Conservation (phyloP, 2,113 vertebrate genomes). For the Prunella himalayana region DNA sequence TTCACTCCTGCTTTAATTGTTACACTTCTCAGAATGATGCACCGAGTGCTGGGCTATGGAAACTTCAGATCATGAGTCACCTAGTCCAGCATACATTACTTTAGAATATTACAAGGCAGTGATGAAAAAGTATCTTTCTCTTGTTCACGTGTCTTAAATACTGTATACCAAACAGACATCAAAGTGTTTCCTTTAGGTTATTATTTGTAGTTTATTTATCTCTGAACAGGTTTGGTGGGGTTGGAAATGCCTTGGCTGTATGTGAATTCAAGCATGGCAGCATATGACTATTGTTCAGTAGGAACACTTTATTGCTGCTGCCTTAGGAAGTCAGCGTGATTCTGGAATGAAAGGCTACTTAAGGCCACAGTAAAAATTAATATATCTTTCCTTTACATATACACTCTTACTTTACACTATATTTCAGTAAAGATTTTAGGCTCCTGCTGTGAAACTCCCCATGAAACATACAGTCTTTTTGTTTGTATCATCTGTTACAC, state of each 20-base stretch:
- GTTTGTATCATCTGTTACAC: neutral
- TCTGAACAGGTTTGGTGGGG: constrained; percentile 41
- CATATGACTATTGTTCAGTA: neutral
- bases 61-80: constrained; percentile 21
- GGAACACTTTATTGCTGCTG: neutral
- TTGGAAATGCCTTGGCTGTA: neutral
- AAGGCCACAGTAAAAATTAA: neutral
- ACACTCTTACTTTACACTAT: neutral
- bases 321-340: neutral
- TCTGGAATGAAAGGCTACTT: neutral
- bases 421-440: neutral
- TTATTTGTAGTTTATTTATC: constrained; percentile 59
- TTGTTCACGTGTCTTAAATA: constrained; percentile 27
- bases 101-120: constrained; percentile 27
- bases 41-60: neutral
- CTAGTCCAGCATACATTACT: neutral
- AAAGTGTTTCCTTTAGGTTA: constrained; percentile 37
- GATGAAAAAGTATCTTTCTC: constrained; percentile 31
- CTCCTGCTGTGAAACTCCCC: neutral
- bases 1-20: constrained; percentile 29
- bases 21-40: neutral
- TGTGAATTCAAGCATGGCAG: neutral
- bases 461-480: neutral
- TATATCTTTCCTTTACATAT: neutral
- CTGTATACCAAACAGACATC: constrained; percentile 45